These are phyloP conservation scores for Torymus texanus DNA, from an alignment of 2,888 invertebrate species.

Conservation along the genomic window DNA sequence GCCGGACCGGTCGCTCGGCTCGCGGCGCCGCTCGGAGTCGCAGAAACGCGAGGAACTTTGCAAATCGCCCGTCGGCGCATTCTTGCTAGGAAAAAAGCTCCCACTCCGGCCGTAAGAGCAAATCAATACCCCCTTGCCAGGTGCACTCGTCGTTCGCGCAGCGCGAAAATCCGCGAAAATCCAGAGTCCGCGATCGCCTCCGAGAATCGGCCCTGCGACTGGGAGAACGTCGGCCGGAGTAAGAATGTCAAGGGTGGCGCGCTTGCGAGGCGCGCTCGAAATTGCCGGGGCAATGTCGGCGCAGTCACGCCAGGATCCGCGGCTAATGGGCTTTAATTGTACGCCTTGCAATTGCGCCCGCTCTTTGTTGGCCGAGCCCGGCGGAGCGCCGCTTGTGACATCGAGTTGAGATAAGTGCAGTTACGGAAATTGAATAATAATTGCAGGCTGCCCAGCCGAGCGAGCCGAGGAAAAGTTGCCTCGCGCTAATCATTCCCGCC, in stretches of 20 bases:
- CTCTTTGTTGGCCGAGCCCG: slow-evolving; percentile 27
- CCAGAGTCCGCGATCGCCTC: no score
- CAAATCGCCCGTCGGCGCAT: no score
- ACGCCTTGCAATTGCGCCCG: slow-evolving; percentile 62
- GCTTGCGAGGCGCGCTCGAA: slow-evolving; percentile 59
- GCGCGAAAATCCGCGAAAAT: no score
- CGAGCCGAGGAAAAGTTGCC: not conserved
- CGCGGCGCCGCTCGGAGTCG: no score
- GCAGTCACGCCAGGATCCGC: slow-evolving; percentile 65
- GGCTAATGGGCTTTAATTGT: slow-evolving; percentile 72
- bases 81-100: no score
- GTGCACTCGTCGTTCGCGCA: no score
- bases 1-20: no score
- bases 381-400: slow-evolving; percentile 66
- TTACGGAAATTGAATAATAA: slow-evolving; percentile 73
- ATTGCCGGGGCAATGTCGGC: slow-evolving; percentile 64
- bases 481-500: no score
- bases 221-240: slow-evolving; percentile 15
- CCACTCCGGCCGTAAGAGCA: no score
- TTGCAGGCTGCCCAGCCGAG: slow-evolving; percentile 60
- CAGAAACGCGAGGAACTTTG: no score
- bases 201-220: no score
- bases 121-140: no score
- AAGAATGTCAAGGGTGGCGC: slow-evolving; percentile 72
- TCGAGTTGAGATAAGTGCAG: slow-evolving; percentile 69